Conservation (phyloP, 2,113 vertebrate genomes). For the Bujurquina vittata region DNA sequence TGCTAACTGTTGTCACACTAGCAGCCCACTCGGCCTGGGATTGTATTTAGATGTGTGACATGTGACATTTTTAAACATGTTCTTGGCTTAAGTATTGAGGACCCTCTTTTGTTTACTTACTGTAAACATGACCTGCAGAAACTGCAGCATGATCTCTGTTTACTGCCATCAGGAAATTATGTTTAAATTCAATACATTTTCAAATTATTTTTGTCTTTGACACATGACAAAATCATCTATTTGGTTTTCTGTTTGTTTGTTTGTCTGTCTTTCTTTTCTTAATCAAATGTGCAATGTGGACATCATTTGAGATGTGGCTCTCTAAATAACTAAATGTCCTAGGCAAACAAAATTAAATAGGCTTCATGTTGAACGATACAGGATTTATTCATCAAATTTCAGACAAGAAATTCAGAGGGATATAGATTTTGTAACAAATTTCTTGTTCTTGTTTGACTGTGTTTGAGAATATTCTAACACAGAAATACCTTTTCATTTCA, state of each 20-base stretch:
- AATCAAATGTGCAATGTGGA: too few species aligned
- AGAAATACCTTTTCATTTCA: too few species aligned
- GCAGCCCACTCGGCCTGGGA: background rate
- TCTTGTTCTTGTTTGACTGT: too few species aligned
- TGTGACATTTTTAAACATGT: background rate
- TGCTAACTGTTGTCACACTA: background rate
- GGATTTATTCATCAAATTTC: too few species aligned
- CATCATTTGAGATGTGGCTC: too few species aligned
- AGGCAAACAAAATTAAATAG: too few species aligned
- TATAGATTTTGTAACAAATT: too few species aligned
- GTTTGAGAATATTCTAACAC: too few species aligned
- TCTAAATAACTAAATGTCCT: too few species aligned
- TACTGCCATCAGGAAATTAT: background rate
- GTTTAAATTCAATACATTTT: background rate
- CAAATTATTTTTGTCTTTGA: background rate
- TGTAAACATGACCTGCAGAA: background rate
- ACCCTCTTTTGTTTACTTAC: background rate
- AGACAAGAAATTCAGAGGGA: too few species aligned
- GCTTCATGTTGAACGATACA: too few species aligned
- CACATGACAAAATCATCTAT: too few species aligned
- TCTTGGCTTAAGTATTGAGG: rapidly evolving
- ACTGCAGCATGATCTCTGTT: background rate
- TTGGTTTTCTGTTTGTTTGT: background rate
- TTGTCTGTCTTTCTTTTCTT: background rate
- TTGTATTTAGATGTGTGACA: background rate